phyloP scores from a whole-genome alignment of 1,140 invertebrate species.

The Drosophila rhopaloa region DNA sequence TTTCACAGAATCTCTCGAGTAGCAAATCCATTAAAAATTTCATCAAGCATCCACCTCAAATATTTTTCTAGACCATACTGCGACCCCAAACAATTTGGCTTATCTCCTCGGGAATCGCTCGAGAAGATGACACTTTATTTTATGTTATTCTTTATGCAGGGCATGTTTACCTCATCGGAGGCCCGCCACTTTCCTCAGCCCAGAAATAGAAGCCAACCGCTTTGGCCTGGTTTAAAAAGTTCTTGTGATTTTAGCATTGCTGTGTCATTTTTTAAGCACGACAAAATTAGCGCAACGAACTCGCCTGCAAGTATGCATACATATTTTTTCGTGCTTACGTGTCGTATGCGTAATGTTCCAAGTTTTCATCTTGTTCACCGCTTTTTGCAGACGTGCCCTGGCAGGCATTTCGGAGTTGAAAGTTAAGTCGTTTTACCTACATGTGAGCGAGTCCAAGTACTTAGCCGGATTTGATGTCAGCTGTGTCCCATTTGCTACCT shows the following conservation, averaged over 20 bases:
- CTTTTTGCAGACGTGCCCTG: constrained; percentile 15
- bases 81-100: constrained; percentile 22
- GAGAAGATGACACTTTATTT: constrained; percentile 47
- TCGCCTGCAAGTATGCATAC: constrained; percentile 18
- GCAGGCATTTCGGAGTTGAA: constrained; percentile 44
- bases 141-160: constrained; percentile 48
- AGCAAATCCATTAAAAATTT: constrained; percentile 32
- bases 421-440: constrained; percentile 70
- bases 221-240: constrained; percentile 49
- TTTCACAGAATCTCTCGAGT: neutral
- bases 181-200: neutral
- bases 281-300: constrained; percentile 72
- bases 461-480: constrained; percentile 60
- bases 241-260: constrained; percentile 14
- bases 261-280: constrained; percentile 50
- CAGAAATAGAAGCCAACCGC: constrained; percentile 11
- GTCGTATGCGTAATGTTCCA: constrained; percentile 65
- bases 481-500: constrained; percentile 5
- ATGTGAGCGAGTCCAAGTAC: constrained; percentile 40
- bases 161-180: constrained; percentile 30
- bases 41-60: constrained; percentile 7
- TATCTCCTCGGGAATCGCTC: constrained; percentile 29
- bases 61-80: neutral
- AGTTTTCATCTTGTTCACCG: constrained; percentile 20
- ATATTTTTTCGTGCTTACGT: constrained; percentile 43